Evolutionary conservation across 2,888 invertebrate species (phyloP).

Genomic region (Oscheius sp.): DNA sequence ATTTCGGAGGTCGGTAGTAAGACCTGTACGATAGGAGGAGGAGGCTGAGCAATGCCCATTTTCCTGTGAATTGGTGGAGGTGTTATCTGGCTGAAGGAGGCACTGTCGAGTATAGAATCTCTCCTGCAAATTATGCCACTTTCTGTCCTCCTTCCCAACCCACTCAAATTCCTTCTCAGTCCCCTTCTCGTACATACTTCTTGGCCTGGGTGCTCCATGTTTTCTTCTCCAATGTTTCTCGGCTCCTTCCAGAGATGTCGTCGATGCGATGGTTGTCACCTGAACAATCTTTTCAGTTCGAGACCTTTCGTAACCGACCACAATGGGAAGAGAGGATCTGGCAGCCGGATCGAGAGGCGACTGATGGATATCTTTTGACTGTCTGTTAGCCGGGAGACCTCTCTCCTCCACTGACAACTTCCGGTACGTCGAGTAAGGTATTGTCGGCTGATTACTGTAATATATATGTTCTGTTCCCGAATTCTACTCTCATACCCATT

Average conservation of each 20-base stretch:
- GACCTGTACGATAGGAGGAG: slow-evolving; percentile 13
- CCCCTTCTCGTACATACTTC: slow-evolving; percentile 37
- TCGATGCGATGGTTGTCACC: slow-evolving; percentile 37
- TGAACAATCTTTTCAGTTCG: not conserved
- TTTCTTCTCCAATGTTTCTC: slow-evolving; percentile 31
- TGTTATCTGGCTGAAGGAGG: slow-evolving; percentile 36
- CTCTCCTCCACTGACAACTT: slow-evolving; percentile 49
- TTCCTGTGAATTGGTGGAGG: slow-evolving; percentile 37
- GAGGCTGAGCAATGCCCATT: slow-evolving; percentile 25
- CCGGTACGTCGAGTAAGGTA: slow-evolving; percentile 53
- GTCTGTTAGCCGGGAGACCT: slow-evolving; percentile 22
- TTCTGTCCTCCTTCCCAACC: not conserved
- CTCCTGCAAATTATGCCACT: not conserved
- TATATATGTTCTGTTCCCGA: too few relatives aligned
- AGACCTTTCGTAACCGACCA: slow-evolving; percentile 9
- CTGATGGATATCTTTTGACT: slow-evolving; percentile 27
- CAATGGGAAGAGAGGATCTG: slow-evolving; percentile 33
- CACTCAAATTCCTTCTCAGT: slow-evolving; percentile 23
- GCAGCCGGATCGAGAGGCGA: slow-evolving; percentile 34
- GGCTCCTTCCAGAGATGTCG: slow-evolving; percentile 33
- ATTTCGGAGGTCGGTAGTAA: not conserved
- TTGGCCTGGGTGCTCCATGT: slow-evolving; percentile 20
- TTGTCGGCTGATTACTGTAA: slow-evolving; percentile 38
- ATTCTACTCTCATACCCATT: slow-evolving; percentile 18
- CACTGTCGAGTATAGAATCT: slow-evolving; percentile 33